Evolutionary conservation across 1,140 invertebrate genomes (phyloP), one percentile per base, ranked within the genome.

Genomic region (Zaprionus camerounensis): DNA sequence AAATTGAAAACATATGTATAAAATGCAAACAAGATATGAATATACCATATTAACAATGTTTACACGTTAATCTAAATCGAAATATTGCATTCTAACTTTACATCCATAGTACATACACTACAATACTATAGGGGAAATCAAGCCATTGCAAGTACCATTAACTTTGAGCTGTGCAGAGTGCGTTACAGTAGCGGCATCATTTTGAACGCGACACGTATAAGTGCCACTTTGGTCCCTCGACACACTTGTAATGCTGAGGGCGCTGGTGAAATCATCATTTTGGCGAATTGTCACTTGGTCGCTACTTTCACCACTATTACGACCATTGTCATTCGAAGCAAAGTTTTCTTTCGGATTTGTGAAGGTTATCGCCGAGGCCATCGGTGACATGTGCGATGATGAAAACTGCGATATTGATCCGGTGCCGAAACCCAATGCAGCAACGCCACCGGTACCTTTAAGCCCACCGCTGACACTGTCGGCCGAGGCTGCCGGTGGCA

Each of bases 131-230:
- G 44, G 36, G 34, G 17, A 63, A 69, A 17, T 34, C 38, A 76
- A 66, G 55, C 64, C 44, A 78, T 63, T 72, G 56, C 63, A 73
- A 77, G 78, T 95, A 95, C 95, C 94, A 93, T 95, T 95, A 91
- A 95, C 94, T 92, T 93, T 93, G 81, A 95, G 94, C 91, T 93
- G 93, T 93, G 94, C 94, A 92, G 94, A 94, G 93, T 94, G 94
- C 92, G 93, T 93, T 91, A 94, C 94, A 80, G 93, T 94, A 71
- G 94, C 95, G 76, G 94, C 95, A 90, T 93, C 92, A 91, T 95
- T 95, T 92, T 93, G 91, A 74, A 95, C 95, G 74, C 93, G 93
- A 93, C 96, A 96, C 69, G 95, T 96, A 93, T 96, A 96, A 83
- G 95, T 95, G 80, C 96, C 96, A 85, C 95, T 94, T 93, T 96